A percentile compares a stretch with the other conserved stretches of the same genome.
Evolutionary conservation across 2,888 invertebrate genomes (phyloP).

Genomic region (Synergus itoensis): DNA sequence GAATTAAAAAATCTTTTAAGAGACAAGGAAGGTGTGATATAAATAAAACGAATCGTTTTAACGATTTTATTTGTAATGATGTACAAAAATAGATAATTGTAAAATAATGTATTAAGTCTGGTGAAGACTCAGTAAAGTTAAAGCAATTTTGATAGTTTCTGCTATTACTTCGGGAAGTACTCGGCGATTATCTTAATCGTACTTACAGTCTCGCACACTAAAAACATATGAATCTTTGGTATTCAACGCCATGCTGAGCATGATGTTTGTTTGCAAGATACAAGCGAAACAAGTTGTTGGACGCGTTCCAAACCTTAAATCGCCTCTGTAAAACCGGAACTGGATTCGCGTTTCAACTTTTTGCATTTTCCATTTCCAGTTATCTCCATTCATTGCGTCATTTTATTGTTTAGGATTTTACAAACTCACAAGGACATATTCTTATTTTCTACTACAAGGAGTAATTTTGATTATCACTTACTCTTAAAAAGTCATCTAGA

Average conservation of each 20-base stretch:
- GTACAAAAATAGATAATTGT: neutral
- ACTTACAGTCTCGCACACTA: slow-evolving; percentile 3
- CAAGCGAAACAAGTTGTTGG: slow-evolving; percentile 1
- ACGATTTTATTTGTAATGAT: neutral
- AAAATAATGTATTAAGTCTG: neutral
- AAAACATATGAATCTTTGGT: neutral
- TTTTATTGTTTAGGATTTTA: too few relatives aligned
- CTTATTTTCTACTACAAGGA: too few relatives aligned
- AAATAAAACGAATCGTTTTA: too few relatives aligned
- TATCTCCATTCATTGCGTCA: too few relatives aligned
- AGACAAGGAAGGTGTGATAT: too few relatives aligned
- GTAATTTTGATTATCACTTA: too few relatives aligned
- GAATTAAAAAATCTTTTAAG: too few relatives aligned
- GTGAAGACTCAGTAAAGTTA: neutral
- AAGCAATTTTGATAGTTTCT: neutral
- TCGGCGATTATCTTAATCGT: neutral
- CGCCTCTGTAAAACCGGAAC: neutral
- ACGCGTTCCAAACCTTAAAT: slow-evolving; percentile 1
- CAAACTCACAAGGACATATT: too few relatives aligned
- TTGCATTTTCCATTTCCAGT: neutral
- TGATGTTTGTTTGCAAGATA: slow-evolving; percentile 5
- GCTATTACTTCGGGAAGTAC: neutral
- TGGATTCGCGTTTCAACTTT: neutral
- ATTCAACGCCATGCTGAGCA: neutral
- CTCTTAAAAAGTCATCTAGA: too few relatives aligned